phyloP scores from a whole-genome alignment of 2,797 vertebrate species.

The Chaetodon trifasciatus region DNA sequence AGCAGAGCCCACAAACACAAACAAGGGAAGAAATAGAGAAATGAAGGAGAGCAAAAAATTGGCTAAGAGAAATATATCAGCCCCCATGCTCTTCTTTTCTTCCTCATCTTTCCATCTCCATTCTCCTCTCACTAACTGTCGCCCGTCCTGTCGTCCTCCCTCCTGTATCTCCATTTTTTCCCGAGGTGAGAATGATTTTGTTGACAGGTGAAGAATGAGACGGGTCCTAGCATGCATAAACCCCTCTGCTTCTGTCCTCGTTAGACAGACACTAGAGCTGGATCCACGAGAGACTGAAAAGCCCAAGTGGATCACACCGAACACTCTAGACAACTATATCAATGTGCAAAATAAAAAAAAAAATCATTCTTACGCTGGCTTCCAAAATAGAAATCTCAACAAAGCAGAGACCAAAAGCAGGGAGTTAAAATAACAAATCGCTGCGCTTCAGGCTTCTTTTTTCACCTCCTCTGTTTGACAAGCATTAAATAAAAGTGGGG shows the following conservation, averaged over 20 bases:
- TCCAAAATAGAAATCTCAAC: constrained; percentile 24
- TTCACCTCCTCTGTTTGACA: constrained; percentile 48
- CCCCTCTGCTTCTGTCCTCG: constrained; percentile 55
- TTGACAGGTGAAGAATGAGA: constrained; percentile 78
- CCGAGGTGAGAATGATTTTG: constrained; percentile 69
- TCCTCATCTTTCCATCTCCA: constrained; percentile 45
- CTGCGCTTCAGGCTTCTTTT: constrained; percentile 11
- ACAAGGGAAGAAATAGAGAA: constrained; percentile 74
- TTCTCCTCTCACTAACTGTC: constrained; percentile 34
- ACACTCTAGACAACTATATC: constrained; percentile 25
- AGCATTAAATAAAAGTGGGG: constrained; percentile 51
- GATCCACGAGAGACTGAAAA: constrained; percentile 35
- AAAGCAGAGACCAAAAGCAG: constrained; percentile 15
- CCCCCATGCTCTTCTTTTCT: constrained; percentile 39
- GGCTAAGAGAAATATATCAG: constrained; percentile 65
- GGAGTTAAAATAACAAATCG: constrained; percentile 27
- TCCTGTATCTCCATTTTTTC: constrained; percentile 52
- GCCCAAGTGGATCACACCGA: constrained; percentile 19
- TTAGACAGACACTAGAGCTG: constrained; percentile 57
- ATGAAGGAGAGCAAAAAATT: constrained; percentile 61
- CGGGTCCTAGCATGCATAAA: constrained; percentile 63
- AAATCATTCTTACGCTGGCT: neutral
- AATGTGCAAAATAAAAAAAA: constrained; percentile 5
- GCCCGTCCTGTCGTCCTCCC: constrained; percentile 34
- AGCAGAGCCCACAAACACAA: constrained; percentile 80